Conservation (phyloP, 2,888 invertebrate genomes). For the Trissolcus japonicus region DNA sequence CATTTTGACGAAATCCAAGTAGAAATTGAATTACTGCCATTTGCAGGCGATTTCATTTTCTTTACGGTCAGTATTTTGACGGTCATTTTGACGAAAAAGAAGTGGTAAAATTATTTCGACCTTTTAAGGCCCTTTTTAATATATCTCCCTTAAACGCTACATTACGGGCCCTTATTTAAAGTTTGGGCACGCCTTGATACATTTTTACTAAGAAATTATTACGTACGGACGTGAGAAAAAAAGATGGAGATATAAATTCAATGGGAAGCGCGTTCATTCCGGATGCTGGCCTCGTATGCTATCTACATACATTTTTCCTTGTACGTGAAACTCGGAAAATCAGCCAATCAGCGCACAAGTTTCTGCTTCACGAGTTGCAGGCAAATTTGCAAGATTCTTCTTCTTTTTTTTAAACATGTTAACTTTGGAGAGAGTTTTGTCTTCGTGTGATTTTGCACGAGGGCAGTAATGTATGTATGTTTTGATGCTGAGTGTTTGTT, state of each 20-base stretch:
- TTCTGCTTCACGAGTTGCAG: constrained; percentile 54
- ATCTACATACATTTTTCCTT: constrained; percentile 62
- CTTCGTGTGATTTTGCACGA: constrained; percentile 7
- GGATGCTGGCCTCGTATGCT: constrained; percentile 59
- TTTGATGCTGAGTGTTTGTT: constrained; percentile 29
- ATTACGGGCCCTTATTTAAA: no score
- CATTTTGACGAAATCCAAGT: constrained; percentile 45
- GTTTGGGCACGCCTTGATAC: no score
- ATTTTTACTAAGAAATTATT: no score
- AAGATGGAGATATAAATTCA: constrained; percentile 53
- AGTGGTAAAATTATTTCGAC: no score
- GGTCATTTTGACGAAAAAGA: no score
- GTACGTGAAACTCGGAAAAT: constrained; percentile 59
- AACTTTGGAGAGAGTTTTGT: constrained; percentile 44
- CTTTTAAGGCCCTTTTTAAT: no score
- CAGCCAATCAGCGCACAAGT: constrained; percentile 57
- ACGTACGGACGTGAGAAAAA: constrained; percentile 40
- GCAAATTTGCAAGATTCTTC: constrained; percentile 54
- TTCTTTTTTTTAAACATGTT: constrained; percentile 49
- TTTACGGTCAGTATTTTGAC: no score
- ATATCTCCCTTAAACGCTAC: no score
- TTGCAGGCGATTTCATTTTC: no score
- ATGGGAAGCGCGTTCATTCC: constrained; percentile 58
- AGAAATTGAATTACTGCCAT: no score
- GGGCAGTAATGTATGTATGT: neutral